Percentiles rank a stretch among this genome's conserved stretches.
Evolutionary conservation across 2,888 invertebrate genomes (phyloP).

Genomic region (Caenorhabditis sinica): DNA sequence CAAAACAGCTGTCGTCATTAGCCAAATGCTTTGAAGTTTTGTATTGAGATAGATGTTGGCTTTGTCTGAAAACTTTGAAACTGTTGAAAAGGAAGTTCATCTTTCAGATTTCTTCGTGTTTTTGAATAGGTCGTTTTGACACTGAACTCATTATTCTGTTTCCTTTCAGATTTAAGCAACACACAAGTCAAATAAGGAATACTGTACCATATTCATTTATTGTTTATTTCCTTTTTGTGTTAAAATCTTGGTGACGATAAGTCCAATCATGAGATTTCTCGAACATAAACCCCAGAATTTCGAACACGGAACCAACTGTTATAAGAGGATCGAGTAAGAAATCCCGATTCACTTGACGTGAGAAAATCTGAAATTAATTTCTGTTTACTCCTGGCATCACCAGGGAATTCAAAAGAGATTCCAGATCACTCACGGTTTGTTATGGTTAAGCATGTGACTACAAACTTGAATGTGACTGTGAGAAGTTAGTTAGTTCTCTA

Average conservation of each 20-base stretch:
- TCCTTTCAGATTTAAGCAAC: not conserved
- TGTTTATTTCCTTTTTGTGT: not conserved
- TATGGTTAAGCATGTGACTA: not conserved
- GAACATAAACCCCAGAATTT: conserved; percentile 3
- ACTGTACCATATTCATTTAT: not conserved
- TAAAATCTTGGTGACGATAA: not conserved
- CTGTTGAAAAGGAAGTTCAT: conserved; percentile 2
- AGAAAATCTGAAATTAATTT: conserved; percentile 27
- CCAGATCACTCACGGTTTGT: conserved; percentile 14
- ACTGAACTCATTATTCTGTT: conserved; percentile 22
- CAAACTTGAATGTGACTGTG: not conserved
- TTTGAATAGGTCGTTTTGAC: not conserved
- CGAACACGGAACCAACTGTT: conserved; percentile 18
- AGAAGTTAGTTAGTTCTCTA: not conserved
- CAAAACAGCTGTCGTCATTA: conserved; percentile 32
- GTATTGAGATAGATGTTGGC: not conserved
- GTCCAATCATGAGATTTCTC: not conserved
- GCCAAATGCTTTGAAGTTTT: not conserved
- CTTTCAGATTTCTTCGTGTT: not conserved
- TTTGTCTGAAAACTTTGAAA: not conserved
- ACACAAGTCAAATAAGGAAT: not conserved
- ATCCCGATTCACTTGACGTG: conserved; percentile 1
- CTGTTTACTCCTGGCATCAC: conserved; percentile 16
- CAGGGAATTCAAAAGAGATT: not conserved
- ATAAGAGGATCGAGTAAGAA: conserved; percentile 21